Evolutionary conservation across 2,797 vertebrate species (phyloP).

Genomic region (Varecia variegata): DNA sequence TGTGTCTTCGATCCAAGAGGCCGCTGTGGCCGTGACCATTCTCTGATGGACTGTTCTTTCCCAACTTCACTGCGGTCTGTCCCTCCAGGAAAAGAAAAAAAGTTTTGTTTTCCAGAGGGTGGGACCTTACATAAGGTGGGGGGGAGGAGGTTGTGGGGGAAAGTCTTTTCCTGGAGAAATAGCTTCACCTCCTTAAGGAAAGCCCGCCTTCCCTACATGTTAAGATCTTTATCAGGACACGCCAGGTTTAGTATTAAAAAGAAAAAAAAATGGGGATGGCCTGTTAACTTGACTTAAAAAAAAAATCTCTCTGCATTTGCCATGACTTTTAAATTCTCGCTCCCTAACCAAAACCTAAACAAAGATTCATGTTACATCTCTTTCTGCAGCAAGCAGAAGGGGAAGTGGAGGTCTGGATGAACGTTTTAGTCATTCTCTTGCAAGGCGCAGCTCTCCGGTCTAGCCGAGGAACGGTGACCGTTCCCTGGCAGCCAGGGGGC

Average conservation of each 20-base stretch:
- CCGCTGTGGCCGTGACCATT: background rate
- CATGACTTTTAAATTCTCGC: slow-evolving; percentile 56
- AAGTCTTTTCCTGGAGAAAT: slow-evolving; percentile 72
- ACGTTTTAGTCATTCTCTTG: background rate
- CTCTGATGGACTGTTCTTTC: slow-evolving; percentile 32
- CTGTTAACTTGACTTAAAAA: slow-evolving; percentile 22
- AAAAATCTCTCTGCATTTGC: background rate
- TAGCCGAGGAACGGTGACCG: background rate
- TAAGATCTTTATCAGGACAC: slow-evolving; percentile 75
- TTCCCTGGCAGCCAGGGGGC: background rate
- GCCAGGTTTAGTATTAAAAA: slow-evolving; percentile 25
- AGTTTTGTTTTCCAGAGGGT: slow-evolving; percentile 88
- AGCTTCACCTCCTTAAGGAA: slow-evolving; percentile 88
- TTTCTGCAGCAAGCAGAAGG: background rate
- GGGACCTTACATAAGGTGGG: slow-evolving; percentile 81
- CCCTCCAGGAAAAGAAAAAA: slow-evolving; percentile 73
- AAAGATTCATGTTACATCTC: slow-evolving; percentile 61
- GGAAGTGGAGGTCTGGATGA: fast-evolving
- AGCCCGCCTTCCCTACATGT: slow-evolving; percentile 83
- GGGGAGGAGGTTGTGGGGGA: slow-evolving; percentile 18
- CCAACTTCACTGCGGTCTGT: slow-evolving; percentile 76
- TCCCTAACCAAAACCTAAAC: slow-evolving; percentile 42
- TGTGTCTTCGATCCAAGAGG: background rate
- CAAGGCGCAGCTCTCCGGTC: background rate
- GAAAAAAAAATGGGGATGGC: background rate